phyloP scores from a whole-genome alignment of 2,888 invertebrate species.

The Torymus texanus region DNA sequence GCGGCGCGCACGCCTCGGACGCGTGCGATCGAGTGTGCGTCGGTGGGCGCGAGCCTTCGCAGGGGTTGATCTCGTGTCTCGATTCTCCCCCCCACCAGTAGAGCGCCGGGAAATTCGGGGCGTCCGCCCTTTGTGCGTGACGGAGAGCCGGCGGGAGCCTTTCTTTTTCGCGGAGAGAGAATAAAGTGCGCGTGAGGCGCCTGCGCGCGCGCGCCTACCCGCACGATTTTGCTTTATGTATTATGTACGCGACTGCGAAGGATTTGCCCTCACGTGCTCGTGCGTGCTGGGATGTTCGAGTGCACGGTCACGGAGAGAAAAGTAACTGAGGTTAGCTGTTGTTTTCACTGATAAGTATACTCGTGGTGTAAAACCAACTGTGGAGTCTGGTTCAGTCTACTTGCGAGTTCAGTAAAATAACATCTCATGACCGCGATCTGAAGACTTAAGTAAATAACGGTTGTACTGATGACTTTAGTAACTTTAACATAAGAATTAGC shows the following conservation, averaged over 20 bases:
- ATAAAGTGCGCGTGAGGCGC: background rate
- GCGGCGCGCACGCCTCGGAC: constrained; percentile 24
- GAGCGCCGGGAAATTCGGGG: constrained; percentile 31
- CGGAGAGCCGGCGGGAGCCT: background rate
- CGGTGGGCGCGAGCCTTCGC: constrained; percentile 3
- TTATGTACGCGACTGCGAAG: background rate
- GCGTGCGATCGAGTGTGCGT: constrained; percentile 55
- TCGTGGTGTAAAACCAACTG: too few species aligned
- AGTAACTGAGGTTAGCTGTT: too few species aligned
- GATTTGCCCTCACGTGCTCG: too few species aligned
- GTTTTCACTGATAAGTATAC: too few species aligned
- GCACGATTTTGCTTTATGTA: constrained; percentile 9
- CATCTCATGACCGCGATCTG: too few species aligned
- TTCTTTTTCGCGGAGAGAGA: constrained; percentile 1
- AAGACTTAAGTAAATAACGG: too few species aligned
- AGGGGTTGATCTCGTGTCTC: constrained; percentile 53
- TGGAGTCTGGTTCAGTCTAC: too few species aligned
- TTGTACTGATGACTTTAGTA: too few species aligned
- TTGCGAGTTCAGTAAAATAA: too few species aligned
- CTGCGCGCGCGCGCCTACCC: background rate
- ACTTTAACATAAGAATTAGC: too few species aligned
- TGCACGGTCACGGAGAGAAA: too few species aligned
- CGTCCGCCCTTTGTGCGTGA: background rate
- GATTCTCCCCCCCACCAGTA: constrained; percentile 28
- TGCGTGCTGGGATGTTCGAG: too few species aligned